Conservation (phyloP, 2,888 invertebrate genomes). For the Tenthredo distinguenda region DNA sequence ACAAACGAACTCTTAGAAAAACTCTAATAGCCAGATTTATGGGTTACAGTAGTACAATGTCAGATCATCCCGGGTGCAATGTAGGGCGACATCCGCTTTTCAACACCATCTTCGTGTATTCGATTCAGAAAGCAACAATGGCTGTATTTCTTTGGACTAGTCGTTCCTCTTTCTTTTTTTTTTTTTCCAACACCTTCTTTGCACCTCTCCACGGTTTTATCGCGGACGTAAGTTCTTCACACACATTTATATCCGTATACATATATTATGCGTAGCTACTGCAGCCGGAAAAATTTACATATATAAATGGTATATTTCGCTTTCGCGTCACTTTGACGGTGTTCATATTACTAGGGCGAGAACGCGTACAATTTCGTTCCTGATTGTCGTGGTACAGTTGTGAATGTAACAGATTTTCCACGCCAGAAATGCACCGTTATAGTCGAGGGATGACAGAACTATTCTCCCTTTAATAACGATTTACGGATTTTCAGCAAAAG, state of each 20-base stretch:
- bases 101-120: neutral
- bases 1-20: neutral
- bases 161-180: neutral
- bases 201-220: neutral
- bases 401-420: neutral
- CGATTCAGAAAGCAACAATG: slow-evolving; percentile 8
- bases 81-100: neutral
- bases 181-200: neutral
- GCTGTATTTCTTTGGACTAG: neutral
- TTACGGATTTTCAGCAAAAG: neutral
- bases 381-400: neutral
- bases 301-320: neutral
- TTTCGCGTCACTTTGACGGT: neutral
- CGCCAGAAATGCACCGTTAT: neutral
- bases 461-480: neutral
- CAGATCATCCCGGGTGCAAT: neutral
- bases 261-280: slow-evolving; percentile 1
- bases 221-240: neutral
- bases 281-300: neutral
- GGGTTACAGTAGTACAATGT: neutral
- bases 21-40: slow-evolving; percentile 6
- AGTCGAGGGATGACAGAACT: neutral
- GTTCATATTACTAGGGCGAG: neutral
- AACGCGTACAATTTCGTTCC: neutral
- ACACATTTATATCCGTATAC: neutral